Evolutionary conservation across 2,797 vertebrate species (phyloP).

Genomic region (Thripadectes ignobilis): DNA sequence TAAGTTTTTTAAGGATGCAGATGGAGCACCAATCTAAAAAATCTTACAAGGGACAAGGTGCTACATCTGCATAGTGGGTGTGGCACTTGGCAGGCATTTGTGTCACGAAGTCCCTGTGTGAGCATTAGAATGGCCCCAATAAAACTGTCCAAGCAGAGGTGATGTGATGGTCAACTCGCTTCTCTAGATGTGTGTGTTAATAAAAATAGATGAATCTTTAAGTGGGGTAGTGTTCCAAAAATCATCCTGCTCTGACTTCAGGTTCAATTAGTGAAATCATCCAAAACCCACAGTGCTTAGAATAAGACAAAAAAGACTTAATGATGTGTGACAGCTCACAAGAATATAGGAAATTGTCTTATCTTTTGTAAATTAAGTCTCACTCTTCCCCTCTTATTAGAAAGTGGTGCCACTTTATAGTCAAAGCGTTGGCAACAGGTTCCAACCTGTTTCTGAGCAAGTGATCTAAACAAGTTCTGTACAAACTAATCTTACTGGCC

Average conservation of each 20-base stretch:
- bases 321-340: background rate
- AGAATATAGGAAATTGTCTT: conserved; percentile 45
- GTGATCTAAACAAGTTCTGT: too few species aligned
- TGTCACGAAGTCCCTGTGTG: background rate
- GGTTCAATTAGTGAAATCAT: conserved; percentile 2
- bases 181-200: background rate
- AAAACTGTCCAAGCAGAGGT: background rate
- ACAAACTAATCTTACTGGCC: background rate
- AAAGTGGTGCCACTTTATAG: background rate
- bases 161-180: background rate
- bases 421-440: background rate
- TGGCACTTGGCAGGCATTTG: background rate
- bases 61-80: background rate
- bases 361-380: conserved; percentile 35
- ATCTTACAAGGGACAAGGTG: background rate
- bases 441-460: background rate
- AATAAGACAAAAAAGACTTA: conserved; percentile 13
- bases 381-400: conserved; percentile 20
- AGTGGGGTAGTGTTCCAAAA: background rate
- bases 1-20: background rate
- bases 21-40: background rate
- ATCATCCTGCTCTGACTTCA: background rate
- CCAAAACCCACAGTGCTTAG: background rate
- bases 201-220: conserved; percentile 27
- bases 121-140: background rate